A percentile compares a stretch with the other conserved stretches of the same genome.
phyloP scores from a whole-genome alignment of 2,888 invertebrate species.

The Epinotia bilunana region DNA sequence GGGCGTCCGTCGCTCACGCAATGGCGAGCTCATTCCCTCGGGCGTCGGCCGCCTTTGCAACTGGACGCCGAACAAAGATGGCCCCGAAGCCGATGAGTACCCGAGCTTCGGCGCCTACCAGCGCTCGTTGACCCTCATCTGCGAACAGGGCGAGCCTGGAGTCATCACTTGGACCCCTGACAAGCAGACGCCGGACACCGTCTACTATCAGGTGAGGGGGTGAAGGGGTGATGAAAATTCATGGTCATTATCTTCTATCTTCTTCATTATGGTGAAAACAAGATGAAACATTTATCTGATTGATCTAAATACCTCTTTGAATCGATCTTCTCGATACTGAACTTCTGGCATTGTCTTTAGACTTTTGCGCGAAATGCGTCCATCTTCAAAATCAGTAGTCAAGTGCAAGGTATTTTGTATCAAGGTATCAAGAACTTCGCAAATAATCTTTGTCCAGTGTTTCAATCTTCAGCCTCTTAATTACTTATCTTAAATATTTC shows the following conservation, averaged over 20 bases:
- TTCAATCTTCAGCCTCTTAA: background rate
- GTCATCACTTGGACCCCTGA: constrained; percentile 95
- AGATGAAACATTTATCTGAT: background rate
- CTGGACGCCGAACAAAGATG: constrained; percentile 91
- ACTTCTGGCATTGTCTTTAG: background rate
- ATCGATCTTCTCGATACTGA: background rate
- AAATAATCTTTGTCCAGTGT: background rate
- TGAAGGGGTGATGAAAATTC: background rate
- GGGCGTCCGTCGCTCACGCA: constrained; percentile 88
- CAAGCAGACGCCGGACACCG: constrained; percentile 93
- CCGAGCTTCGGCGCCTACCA: constrained; percentile 96
- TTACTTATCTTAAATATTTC: background rate
- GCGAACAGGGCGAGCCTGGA: constrained; percentile 93
- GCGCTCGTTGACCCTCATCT: constrained; percentile 91
- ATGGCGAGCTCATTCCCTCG: constrained; percentile 88
- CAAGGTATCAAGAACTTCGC: background rate
- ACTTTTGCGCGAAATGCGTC: background rate
- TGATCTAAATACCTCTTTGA: background rate
- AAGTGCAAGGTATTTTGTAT: background rate
- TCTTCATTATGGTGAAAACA: background rate
- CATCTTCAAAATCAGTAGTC: background rate
- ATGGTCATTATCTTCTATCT: constrained; percentile 19
- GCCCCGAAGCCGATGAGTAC: constrained; percentile 91
- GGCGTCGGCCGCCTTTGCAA: constrained; percentile 94
- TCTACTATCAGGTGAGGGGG: constrained; percentile 92